Evolutionary conservation across 2,888 invertebrate genomes (phyloP), one percentile per base, ranked within the genome.

Genomic region (Lasioglossum leucozonium): DNA sequence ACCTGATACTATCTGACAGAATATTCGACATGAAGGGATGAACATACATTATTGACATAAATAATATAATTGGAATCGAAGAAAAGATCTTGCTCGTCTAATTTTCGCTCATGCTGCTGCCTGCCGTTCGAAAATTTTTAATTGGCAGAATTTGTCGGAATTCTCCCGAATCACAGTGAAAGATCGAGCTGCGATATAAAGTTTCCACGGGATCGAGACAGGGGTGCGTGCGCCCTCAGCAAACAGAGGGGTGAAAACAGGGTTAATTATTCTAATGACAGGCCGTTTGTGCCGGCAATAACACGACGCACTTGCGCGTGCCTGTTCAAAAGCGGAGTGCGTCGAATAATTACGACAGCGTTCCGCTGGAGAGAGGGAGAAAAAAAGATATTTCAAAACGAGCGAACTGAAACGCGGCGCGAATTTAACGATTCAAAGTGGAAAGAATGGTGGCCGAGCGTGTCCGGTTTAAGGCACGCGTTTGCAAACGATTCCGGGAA

Each of bases 391-490:
- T 34, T 65, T 65, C 34, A 65, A 65, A 65, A 65, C 34, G 65
- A 34, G 65, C 65, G 65, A 34, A 30, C 18, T 65, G 34, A 30
- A 65, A 65, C 18, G 65, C 18, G 65, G 30, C 18, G 74, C 74
- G 44, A 76, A 67, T 74, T 77, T 77, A 67, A 55, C 75, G 72
- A 73, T 83, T 85, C 72, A 80, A 30, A 13, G 44, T 75, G 74
- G 16, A 73, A 71, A 55, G n/a, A 44, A 30, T 69, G 67, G 10
- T 30, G 30, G 16, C 22, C 8, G 65, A 16, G 34, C 8, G 34
- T 69, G 77, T 83, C 83, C 75, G 74, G 75, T 79, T n/a, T 75
- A 81, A 77, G 22, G 40, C 44, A 37, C 44, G 77, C 72, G 47
- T 72, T 77, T 44, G 82, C 58, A 8, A 86, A 82, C 74, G 73